These are phyloP conservation scores for Atta cephalotes DNA, from an alignment of 1,140 invertebrate species.

Conservation along the genomic window DNA sequence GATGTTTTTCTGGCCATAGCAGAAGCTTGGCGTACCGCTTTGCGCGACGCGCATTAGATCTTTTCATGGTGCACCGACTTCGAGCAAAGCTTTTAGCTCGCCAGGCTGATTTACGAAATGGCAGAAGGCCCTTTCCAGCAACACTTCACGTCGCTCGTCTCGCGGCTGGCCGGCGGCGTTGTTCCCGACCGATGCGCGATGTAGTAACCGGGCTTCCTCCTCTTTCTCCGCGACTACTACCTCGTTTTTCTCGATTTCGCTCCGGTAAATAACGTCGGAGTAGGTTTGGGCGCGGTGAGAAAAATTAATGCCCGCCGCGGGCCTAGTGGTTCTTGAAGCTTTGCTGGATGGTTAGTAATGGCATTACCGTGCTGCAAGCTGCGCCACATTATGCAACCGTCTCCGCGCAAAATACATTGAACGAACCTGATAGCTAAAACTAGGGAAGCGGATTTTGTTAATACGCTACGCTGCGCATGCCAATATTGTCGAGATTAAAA, in stretches of 20 bases:
- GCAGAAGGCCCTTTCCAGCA: constrained; percentile 58
- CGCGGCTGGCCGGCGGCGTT: constrained; percentile 56
- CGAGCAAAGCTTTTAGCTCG: constrained; percentile 67
- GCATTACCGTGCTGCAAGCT: constrained; percentile 40
- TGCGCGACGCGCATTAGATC: constrained; percentile 59
- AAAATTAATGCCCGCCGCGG: constrained; percentile 55
- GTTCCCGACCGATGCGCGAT: constrained; percentile 53
- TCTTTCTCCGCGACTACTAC: not conserved
- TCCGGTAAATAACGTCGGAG: constrained; percentile 59
- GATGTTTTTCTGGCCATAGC: constrained; percentile 29
- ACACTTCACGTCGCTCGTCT: constrained; percentile 51
- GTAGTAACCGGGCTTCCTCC: constrained; percentile 12
- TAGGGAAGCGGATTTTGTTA: constrained; percentile 9
- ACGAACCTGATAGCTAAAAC: not conserved
- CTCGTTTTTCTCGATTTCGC: constrained; percentile 63
- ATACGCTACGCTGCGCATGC: constrained; percentile 4
- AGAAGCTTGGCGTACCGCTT: constrained; percentile 26
- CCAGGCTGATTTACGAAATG: constrained; percentile 70
- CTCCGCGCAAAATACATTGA: constrained; percentile 11
- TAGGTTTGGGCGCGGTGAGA: constrained; percentile 54
- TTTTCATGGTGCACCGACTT: constrained; percentile 68
- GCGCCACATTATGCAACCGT: constrained; percentile 29
- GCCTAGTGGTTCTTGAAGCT: constrained; percentile 49
- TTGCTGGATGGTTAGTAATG: constrained; percentile 48
- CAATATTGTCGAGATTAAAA: constrained; percentile 21